Conservation (phyloP, 2,797 vertebrate genomes). For the Brachyalestes nurse region DNA sequence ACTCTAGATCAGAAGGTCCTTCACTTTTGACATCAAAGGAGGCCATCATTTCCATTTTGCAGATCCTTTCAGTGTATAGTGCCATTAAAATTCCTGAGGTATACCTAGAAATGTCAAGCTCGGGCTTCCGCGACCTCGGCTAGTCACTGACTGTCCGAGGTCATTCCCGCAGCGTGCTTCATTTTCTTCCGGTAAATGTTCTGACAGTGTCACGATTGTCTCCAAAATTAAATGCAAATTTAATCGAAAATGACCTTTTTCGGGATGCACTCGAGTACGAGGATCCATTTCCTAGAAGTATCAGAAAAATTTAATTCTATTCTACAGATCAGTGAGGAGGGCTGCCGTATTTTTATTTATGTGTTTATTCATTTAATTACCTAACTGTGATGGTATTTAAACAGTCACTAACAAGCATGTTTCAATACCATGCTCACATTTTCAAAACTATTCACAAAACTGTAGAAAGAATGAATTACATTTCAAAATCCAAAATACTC, state of each 20-base stretch:
- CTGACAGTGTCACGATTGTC: background rate
- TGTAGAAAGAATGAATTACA: too few relatives aligned
- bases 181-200: background rate
- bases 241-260: constrained; percentile 9
- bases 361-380: background rate
- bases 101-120: background rate
- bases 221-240: constrained; percentile 14
- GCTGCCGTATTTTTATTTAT: background rate
- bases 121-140: background rate
- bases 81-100: background rate
- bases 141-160: constrained; percentile 10
- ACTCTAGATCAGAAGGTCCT: background rate
- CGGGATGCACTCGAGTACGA: background rate
- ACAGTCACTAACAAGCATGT: too few relatives aligned
- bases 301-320: background rate
- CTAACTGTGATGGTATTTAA: background rate
- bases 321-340: background rate
- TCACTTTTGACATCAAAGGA: background rate
- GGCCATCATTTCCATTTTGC: background rate
- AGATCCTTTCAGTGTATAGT: too few relatives aligned
- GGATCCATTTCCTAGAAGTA: background rate
- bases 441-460: too few relatives aligned
- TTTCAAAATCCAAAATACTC: too few relatives aligned
- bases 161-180: background rate
- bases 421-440: too few relatives aligned